Percentiles rank a stretch among this genome's conserved stretches.
phyloP scores from a whole-genome alignment of 2,113 vertebrate species.

The Anolis carolinensis region DNA sequence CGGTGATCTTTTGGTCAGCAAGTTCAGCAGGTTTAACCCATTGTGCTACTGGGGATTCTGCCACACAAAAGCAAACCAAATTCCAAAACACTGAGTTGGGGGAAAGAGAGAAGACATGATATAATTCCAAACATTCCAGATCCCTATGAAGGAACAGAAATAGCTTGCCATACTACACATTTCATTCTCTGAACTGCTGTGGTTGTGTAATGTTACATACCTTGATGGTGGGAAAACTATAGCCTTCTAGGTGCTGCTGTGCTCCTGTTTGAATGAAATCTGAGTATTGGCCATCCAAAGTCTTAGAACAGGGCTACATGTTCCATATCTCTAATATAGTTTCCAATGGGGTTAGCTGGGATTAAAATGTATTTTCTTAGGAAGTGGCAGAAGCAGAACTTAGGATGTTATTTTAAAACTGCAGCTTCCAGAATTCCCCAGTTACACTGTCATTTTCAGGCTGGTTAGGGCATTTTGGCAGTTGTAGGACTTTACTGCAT shows the following conservation, averaged over 20 bases:
- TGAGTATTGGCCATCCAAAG: neutral
- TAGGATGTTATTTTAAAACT: too few relatives aligned
- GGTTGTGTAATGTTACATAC: neutral
- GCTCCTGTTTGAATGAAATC: neutral
- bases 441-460: too few relatives aligned
- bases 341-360: neutral
- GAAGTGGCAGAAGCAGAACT: neutral
- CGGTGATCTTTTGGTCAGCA: too few relatives aligned
- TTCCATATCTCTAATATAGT: too few relatives aligned
- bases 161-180: too few relatives aligned
- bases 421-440: too few relatives aligned
- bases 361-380: neutral
- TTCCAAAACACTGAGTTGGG: neutral
- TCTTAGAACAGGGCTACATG: too few relatives aligned
- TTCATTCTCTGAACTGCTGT: neutral
- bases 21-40: too few relatives aligned
- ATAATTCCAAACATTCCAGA: neutral
- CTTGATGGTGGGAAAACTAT: neutral
- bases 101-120: neutral
- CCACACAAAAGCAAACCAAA: conserved; percentile 35
- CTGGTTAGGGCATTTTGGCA: too few relatives aligned
- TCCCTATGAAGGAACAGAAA: neutral
- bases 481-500: too few relatives aligned
- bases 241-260: too few relatives aligned
- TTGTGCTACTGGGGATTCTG: too few relatives aligned